phyloP scores from a whole-genome alignment of 1,140 invertebrate species.

The Centruroides sculpturatus region DNA sequence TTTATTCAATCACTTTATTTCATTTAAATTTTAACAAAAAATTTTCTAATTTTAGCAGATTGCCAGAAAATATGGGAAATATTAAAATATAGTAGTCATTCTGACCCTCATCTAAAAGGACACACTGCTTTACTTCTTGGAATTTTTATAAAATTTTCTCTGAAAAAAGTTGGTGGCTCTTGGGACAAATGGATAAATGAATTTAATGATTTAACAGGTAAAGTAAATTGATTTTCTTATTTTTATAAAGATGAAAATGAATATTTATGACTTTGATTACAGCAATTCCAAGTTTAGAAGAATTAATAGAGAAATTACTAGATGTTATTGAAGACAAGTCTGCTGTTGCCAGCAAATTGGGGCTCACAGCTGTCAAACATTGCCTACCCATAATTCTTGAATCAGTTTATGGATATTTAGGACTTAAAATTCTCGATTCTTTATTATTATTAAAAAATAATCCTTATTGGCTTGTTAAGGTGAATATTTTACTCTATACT shows the following conservation, averaged over 20 bases:
- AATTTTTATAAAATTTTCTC: constrained; percentile 45
- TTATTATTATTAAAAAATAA: constrained; percentile 50
- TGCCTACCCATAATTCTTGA: constrained; percentile 45
- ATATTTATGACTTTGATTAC: neutral
- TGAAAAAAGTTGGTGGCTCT: constrained; percentile 39
- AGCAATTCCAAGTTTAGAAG: neutral
- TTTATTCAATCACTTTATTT: too few species aligned
- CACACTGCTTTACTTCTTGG: constrained; percentile 49
- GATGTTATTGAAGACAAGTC: constrained; percentile 18
- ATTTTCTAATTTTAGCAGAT: constrained; percentile 9
- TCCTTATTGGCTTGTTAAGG: constrained; percentile 75
- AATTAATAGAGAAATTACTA: constrained; percentile 3
- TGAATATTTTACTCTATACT: constrained; percentile 26
- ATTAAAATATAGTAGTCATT: constrained; percentile 49
- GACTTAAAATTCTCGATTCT: constrained; percentile 40
- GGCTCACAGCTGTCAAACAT: constrained; percentile 25
- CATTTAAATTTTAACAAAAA: too few species aligned
- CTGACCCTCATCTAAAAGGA: constrained; percentile 68
- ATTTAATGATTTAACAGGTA: too few species aligned
- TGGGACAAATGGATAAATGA: constrained; percentile 11
- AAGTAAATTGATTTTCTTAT: too few species aligned
- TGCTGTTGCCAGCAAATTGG: constrained; percentile 28
- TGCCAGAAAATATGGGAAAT: constrained; percentile 47
- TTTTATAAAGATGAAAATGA: too few species aligned
- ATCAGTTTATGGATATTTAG: constrained; percentile 26